Conservation (phyloP, 1,140 invertebrate species). For the Drosophila orosa region DNA sequence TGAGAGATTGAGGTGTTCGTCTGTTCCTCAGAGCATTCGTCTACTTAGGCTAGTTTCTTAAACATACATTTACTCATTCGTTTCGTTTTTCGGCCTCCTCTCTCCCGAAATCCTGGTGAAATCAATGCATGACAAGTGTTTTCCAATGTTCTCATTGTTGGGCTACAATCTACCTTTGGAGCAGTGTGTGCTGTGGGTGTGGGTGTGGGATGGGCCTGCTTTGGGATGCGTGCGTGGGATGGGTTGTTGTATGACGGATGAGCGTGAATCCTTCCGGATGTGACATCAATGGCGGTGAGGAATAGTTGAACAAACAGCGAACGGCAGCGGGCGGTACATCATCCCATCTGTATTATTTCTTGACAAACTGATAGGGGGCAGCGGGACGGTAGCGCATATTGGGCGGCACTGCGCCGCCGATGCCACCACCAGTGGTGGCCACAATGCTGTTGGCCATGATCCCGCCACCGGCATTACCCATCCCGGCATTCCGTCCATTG, state of each 20-base stretch:
- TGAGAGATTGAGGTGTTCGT: conserved; percentile 52
- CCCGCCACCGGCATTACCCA: conserved; percentile 69
- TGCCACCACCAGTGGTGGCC: conserved; percentile 63
- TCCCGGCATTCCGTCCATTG: conserved; percentile 72
- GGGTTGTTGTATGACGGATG: conserved; percentile 31
- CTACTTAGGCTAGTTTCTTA: conserved; percentile 80
- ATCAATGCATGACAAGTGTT: conserved; percentile 71
- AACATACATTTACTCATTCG: conserved; percentile 66
- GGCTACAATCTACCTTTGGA: conserved; percentile 81
- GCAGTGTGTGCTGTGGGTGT: conserved; percentile 54
- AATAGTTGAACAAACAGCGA: conserved; percentile 74
- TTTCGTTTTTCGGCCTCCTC: conserved; percentile 49
- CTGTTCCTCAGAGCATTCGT: conserved; percentile 71
- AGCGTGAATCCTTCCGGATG: conserved; percentile 36
- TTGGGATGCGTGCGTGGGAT: conserved; percentile 23
- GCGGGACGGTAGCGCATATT: conserved; percentile 77
- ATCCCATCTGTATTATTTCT: conserved; percentile 81
- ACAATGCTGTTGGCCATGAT: conserved; percentile 76
- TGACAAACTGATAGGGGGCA: conserved; percentile 78
- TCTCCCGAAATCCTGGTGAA: conserved; percentile 53
- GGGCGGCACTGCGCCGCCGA: conserved; percentile 63
- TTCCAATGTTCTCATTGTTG: conserved; percentile 58
- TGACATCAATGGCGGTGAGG: conserved; percentile 44
- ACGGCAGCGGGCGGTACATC: conserved; percentile 60
- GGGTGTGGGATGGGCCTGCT: conserved; percentile 33